Conservation (phyloP, 1,140 invertebrate genomes). For the Neodiprion virginianus region DNA sequence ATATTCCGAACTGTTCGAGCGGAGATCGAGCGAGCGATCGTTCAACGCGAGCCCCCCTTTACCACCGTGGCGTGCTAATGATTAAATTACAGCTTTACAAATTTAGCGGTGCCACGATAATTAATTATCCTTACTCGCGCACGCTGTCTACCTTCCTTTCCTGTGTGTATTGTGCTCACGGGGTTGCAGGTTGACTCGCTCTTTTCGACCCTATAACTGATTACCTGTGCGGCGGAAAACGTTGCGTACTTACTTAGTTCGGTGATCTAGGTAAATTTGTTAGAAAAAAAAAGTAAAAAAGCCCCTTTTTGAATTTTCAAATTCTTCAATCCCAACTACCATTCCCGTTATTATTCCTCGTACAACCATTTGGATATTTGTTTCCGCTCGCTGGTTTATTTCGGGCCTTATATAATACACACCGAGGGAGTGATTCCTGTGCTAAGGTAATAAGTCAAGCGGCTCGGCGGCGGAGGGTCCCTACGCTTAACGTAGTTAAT, state of each 20-base stretch:
- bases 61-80: background rate
- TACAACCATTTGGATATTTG: background rate
- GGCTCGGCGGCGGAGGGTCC: conserved; percentile 28
- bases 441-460: conserved; percentile 48
- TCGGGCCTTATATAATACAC: background rate
- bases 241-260: too few species aligned
- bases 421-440: conserved; percentile 37
- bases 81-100: conserved; percentile 3
- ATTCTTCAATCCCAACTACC: too few species aligned
- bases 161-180: background rate
- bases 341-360: too few species aligned
- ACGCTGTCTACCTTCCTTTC: background rate
- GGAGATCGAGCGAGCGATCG: background rate
- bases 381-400: background rate
- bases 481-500: conserved; percentile 44
- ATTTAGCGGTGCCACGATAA: background rate
- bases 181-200: too few species aligned
- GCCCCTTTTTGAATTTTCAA: too few species aligned
- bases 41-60: background rate
- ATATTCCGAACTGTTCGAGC: background rate
- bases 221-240: too few species aligned
- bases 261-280: too few species aligned
- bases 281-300: too few species aligned
- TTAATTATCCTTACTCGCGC: background rate
- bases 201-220: too few species aligned